Evolutionary conservation across 2,797 vertebrate genomes (phyloP).

Genomic region (Pipistrellus pygmaeus): DNA sequence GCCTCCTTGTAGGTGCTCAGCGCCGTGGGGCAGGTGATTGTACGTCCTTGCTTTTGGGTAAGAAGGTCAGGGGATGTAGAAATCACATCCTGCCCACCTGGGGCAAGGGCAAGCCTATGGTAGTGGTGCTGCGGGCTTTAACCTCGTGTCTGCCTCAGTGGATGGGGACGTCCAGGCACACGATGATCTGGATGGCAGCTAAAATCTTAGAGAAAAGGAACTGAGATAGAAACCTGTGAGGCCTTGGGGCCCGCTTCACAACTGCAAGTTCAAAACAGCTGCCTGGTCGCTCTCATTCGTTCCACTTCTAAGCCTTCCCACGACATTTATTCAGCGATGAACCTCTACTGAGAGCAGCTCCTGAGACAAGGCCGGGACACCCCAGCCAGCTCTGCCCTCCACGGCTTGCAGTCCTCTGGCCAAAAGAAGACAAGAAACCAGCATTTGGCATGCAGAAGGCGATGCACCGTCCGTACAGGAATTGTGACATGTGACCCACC

Average conservation of each 20-base stretch:
- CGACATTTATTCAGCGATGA: not conserved
- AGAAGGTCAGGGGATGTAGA: not conserved
- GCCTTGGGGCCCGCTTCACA: not conserved
- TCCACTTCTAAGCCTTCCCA: not conserved
- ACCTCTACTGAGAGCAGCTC: not conserved
- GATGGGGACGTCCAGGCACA: not conserved
- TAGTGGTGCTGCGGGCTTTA: not conserved
- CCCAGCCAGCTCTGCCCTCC: not conserved
- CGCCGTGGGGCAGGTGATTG: accelerated
- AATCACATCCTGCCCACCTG: not conserved
- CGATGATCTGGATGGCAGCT: not conserved
- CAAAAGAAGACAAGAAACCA: not conserved
- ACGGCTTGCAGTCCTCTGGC: not conserved
- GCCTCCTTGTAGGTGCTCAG: not conserved
- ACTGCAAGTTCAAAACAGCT: not conserved
- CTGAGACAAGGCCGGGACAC: not conserved
- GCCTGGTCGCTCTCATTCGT: accelerated
- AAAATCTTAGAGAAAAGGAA: not conserved
- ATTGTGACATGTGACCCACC: accelerated
- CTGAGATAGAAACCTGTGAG: not conserved
- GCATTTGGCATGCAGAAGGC: not conserved
- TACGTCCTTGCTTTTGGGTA: not conserved
- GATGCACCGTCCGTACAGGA: not conserved
- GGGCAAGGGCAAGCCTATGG: not conserved
- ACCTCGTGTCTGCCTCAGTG: not conserved